phyloP scores from a whole-genome alignment of 2,888 invertebrate genomes.

The Nomada hirtipes region DNA sequence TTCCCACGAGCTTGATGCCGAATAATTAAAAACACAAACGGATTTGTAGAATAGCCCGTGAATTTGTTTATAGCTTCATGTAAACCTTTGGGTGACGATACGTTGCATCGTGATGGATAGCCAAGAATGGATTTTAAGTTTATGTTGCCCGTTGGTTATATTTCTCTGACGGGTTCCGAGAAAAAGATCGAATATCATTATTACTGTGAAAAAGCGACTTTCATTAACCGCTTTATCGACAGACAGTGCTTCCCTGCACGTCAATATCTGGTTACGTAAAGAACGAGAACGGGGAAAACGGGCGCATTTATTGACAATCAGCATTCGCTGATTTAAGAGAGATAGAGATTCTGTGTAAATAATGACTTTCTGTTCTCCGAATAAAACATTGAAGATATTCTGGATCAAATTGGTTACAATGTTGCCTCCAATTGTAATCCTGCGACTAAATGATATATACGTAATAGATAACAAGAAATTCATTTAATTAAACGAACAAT shows the following conservation, averaged over 20 bases:
- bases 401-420: neutral
- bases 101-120: too few species aligned
- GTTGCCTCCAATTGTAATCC: too few species aligned
- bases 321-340: neutral
- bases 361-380: neutral
- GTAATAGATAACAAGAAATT: too few species aligned
- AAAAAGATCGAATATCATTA: neutral
- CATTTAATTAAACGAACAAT: too few species aligned
- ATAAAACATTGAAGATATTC: neutral
- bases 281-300: neutral
- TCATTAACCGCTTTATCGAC: slow-evolving; percentile 1
- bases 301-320: neutral
- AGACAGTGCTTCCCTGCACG: neutral
- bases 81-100: too few species aligned
- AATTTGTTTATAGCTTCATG: too few species aligned
- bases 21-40: too few species aligned
- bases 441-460: too few species aligned
- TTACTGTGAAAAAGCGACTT: neutral
- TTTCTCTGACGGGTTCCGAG: neutral
- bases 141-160: neutral
- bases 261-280: neutral
- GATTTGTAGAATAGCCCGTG: too few species aligned
- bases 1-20: too few species aligned
- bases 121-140: neutral
- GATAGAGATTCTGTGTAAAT: neutral